Percentiles rank a stretch among this genome's conserved stretches.
These are phyloP conservation scores for Plecotus auritus DNA, from an alignment of 2,113 vertebrate genomes.

Conservation along the genomic window DNA sequence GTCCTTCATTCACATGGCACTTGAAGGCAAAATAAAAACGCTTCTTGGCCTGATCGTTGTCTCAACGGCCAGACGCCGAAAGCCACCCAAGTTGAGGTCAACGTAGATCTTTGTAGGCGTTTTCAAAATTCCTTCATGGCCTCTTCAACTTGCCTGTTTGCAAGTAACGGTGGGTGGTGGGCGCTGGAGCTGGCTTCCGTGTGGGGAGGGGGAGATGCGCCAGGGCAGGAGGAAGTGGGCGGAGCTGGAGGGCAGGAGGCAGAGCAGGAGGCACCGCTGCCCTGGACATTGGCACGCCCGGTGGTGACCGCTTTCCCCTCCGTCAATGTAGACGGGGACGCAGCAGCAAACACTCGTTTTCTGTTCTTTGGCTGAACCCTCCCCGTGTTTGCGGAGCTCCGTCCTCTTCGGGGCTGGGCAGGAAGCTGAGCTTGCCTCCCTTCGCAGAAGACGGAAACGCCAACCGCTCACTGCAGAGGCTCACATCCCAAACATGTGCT, in stretches of 20 bases:
- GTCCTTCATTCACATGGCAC: background rate
- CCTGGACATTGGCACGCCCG: rapidly evolving
- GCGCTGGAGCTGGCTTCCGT: background rate
- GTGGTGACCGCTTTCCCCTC: background rate
- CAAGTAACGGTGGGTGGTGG: rapidly evolving
- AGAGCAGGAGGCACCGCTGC: background rate
- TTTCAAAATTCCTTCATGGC: background rate
- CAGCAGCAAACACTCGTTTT: rapidly evolving
- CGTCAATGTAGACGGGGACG: too few relatives aligned
- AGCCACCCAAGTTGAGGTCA: background rate
- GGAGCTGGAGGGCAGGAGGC: too few relatives aligned
- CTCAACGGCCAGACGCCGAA: background rate
- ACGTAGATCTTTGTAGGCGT: background rate
- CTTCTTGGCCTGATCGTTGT: background rate
- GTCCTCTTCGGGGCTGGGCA: background rate
- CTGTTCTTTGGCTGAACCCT: background rate
- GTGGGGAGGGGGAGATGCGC: background rate
- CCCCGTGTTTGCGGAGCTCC: background rate
- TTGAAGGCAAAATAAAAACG: background rate
- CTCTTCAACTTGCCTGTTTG: background rate
- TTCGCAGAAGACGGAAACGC: rapidly evolving
- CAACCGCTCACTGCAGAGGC: rapidly evolving
- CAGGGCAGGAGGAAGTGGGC: rapidly evolving
- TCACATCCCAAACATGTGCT: background rate
- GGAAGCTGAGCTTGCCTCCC: background rate